phyloP scores from a whole-genome alignment of 2,797 vertebrate genomes.

The Sarcophilus harrisii region DNA sequence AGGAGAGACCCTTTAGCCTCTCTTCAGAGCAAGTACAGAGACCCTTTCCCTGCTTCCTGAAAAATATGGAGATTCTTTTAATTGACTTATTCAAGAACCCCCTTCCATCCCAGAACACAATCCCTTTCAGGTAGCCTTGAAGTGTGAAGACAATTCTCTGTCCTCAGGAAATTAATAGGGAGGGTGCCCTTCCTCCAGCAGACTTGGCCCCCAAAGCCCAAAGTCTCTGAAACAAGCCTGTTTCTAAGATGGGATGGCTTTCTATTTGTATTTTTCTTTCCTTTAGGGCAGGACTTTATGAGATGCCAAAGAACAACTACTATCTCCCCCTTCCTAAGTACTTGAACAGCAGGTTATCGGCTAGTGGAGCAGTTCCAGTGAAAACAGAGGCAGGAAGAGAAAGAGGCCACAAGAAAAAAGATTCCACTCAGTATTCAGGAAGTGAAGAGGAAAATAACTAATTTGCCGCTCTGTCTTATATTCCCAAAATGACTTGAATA shows the following conservation, averaged over 20 bases:
- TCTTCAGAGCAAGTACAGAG: neutral
- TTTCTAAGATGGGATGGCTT: neutral
- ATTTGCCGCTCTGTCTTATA: too few relatives aligned
- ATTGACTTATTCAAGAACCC: neutral
- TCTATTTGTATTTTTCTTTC: neutral
- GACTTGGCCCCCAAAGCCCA: neutral
- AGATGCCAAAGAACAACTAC: neutral
- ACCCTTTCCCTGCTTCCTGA: neutral
- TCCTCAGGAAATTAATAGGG: neutral
- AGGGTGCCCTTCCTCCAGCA: neutral
- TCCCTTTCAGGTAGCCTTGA: neutral
- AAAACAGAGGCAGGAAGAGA: neutral
- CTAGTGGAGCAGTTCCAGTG: neutral
- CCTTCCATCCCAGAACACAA: too few relatives aligned
- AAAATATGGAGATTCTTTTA: neutral
- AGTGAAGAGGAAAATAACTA: too few relatives aligned
- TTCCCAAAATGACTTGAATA: too few relatives aligned
- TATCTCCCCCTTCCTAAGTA: neutral
- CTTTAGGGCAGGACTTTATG: neutral
- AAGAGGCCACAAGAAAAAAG: neutral
- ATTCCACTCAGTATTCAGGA: neutral
- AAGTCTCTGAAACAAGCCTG: neutral
- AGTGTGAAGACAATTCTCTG: neutral
- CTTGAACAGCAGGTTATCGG: neutral
- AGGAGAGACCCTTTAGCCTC: neutral